Base-by-base conservation (phyloP, 2,888 invertebrate species). In the Rhamphomyia laevipes region DNA sequence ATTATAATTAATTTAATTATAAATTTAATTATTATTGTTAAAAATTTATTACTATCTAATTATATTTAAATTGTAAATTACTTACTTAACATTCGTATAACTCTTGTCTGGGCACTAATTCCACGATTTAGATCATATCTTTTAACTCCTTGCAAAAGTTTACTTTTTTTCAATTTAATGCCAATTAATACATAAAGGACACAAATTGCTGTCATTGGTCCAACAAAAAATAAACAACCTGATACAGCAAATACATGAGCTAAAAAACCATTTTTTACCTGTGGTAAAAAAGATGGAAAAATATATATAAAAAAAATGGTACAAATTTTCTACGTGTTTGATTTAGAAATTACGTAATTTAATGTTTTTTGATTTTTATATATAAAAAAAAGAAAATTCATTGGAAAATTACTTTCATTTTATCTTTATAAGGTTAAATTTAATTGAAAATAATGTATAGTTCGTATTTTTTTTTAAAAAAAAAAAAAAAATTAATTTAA, bases 151-250 rank as follows among this genome's bases (percentile, higher is more conserved):
- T 78, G 77, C 59, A 82, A 68, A 54, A 77, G 70, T 16, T 78
- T 70, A 33, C 84, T 81, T 44, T 80, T 77, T 48, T 81, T 75
- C 55, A 86, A 70, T 63, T 84, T 84, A 42, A 84, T 67, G 2
- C 84, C 86, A 59, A 86, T 86, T 55, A 86, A 72, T 47, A 84
- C 77, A 63, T 92, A 92, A 53, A 92, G 72, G 54, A 88, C 84
- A 31, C 82, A 81, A 63, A 92, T 89, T 52, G 90, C 74, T 31
- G 85, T 84, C 88, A 92, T 89, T 2, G 91, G 92, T 41, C 84
- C 80, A 37, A 88, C 80, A 66, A 92, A 92, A 70, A 91, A 89
- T 60, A 90, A 71, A 63, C 84, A 80, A 58, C 83, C 82, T 13
- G 90, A 87, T 59, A 88, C 78, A 61, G 85, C 83, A 63, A 89